These are phyloP conservation scores for Nanorana parkeri DNA, from an alignment of 2,113 vertebrate species.

Conservation along the genomic window DNA sequence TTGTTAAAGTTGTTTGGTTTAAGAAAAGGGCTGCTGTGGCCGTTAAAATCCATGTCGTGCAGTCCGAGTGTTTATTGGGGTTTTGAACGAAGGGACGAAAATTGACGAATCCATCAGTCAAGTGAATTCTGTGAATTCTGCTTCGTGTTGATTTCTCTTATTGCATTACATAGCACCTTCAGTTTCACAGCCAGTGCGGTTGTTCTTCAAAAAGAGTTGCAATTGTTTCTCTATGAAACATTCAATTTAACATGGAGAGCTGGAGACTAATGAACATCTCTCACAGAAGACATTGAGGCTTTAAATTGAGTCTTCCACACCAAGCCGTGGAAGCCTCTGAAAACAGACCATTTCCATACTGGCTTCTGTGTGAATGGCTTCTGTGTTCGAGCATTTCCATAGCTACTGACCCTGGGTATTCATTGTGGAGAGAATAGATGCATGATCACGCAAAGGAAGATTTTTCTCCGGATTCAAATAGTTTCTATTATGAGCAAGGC, in stretches of 20 bases:
- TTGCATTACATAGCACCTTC: neutral
- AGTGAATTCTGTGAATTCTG: neutral
- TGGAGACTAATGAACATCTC: slow-evolving; percentile 19
- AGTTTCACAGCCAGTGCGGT: slow-evolving; percentile 20
- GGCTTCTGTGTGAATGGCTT: slow-evolving; percentile 22
- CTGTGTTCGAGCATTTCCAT: slow-evolving; percentile 24
- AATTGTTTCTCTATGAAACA: slow-evolving; percentile 6
- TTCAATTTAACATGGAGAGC: slow-evolving; percentile 13
- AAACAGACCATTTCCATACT: neutral
- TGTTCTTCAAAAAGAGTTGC: neutral
- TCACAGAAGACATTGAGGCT: slow-evolving; percentile 1
- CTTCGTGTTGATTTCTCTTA: neutral
- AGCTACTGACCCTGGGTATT: slow-evolving; percentile 18
- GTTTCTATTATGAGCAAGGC: neutral
- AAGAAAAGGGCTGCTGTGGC: too few species aligned
- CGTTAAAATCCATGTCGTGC: too few species aligned
- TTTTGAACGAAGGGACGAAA: too few species aligned
- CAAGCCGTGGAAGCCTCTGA: neutral
- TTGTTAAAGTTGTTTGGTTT: too few species aligned
- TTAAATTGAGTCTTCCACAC: slow-evolving; percentile 21
- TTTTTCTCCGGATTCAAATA: slow-evolving; percentile 13
- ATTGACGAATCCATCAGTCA: too few species aligned
- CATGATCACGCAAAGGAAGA: slow-evolving; percentile 25
- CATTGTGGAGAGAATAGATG: slow-evolving; percentile 32
- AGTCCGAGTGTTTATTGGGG: too few species aligned